Conservation (phyloP, 2,113 vertebrate species). For the Halichoerus grypus region DNA sequence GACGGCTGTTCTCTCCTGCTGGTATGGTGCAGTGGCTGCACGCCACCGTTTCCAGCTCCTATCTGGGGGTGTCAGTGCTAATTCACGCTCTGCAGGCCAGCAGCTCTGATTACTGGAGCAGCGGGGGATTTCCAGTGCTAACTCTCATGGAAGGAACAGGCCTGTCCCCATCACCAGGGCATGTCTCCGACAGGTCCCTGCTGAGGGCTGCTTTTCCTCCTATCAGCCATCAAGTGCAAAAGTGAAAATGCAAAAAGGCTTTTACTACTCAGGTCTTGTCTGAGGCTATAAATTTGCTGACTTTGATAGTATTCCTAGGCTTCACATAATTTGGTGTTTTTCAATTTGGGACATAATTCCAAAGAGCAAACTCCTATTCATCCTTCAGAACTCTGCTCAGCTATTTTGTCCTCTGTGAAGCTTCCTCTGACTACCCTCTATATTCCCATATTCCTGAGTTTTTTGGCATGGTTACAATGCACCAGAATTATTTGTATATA, state of each 20-base stretch:
- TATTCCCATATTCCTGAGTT: not conserved
- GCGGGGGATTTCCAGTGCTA: not conserved
- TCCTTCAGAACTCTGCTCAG: not conserved
- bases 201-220: not conserved
- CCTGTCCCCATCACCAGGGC: not conserved
- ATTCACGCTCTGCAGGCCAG: not conserved
- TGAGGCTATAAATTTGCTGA: not conserved
- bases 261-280: not conserved
- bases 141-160: not conserved
- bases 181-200: not conserved
- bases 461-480: not conserved
- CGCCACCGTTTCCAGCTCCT: not conserved
- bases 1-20: not conserved
- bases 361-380: not conserved
- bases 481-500: not conserved
- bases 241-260: conserved; percentile 34
- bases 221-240: not conserved
- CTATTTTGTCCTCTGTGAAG: not conserved
- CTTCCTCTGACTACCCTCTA: not conserved
- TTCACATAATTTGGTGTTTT: not conserved
- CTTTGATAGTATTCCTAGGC: not conserved
- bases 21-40: not conserved
- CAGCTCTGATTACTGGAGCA: not conserved
- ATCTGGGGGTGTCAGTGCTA: not conserved
- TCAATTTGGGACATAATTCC: not conserved